Conservation (phyloP, 2,797 vertebrate genomes). For the Melanotaenia boesemani region DNA sequence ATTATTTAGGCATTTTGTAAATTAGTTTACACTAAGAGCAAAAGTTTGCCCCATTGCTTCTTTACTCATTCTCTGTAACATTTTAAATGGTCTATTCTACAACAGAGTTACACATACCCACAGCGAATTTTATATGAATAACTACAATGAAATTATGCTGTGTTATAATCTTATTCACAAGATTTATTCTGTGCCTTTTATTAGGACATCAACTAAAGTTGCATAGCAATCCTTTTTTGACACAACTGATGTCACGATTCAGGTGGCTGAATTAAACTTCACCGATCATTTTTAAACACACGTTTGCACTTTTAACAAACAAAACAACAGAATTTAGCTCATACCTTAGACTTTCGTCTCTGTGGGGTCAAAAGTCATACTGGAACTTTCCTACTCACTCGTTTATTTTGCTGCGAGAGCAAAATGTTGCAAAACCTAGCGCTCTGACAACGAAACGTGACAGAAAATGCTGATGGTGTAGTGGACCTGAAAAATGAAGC, state of each 20-base stretch:
- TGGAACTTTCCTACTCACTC: constrained; percentile 5
- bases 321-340: background rate
- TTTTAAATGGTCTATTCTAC: too few species aligned
- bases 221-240: background rate
- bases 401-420: constrained; percentile 14
- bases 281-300: background rate
- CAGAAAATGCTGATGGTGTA: background rate
- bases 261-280: background rate
- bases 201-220: background rate
- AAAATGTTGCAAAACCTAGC: constrained; percentile 16
- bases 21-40: background rate
- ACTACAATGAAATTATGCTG: background rate
- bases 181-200: background rate
- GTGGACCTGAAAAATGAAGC: background rate
- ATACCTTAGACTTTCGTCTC: constrained; percentile 40
- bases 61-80: too few species aligned
- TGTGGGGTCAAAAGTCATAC: background rate
- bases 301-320: background rate
- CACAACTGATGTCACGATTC: background rate
- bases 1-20: too few species aligned
- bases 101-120: too few species aligned
- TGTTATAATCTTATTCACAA: too few species aligned
- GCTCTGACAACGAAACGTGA: background rate
- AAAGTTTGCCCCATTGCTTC: background rate
- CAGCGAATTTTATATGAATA: too few species aligned